A percentile compares a stretch with the other conserved stretches of the same genome.
Conservation (phyloP, 2,113 vertebrate genomes). For the Oncorhynchus keta region DNA sequence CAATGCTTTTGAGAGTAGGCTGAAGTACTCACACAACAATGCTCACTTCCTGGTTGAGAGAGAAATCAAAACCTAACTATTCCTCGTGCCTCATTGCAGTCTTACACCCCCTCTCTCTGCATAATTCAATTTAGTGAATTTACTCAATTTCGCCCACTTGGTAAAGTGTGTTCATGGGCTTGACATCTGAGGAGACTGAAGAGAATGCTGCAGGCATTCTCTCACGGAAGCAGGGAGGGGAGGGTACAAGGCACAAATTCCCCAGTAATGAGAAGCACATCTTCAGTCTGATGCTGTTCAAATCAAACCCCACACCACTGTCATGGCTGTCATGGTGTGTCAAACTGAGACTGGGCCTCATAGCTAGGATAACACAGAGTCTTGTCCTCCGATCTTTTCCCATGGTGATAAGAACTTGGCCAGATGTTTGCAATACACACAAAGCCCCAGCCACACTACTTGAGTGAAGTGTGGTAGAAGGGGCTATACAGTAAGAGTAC, state of each 20-base stretch:
- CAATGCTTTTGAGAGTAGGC: no score
- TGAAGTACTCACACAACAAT: not conserved
- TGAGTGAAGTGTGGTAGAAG: no score
- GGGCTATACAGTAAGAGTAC: no score
- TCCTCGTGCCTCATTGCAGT: conserved; percentile 15
- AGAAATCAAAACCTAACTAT: conserved; percentile 2
- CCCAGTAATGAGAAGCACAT: not conserved
- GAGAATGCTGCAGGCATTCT: conserved; percentile 16
- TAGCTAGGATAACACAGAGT: conserved; percentile 29
- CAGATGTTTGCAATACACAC: conserved; percentile 53
- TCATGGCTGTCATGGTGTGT: conserved; percentile 1
- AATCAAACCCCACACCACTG: not conserved
- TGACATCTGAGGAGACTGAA: no score
- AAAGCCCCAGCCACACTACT: conserved; percentile 2
- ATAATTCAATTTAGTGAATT: conserved; percentile 51
- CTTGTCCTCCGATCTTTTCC: conserved; percentile 54
- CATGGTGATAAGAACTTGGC: conserved; percentile 56
- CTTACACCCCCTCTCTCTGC: conserved; percentile 18
- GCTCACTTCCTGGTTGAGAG: conserved; percentile 9
- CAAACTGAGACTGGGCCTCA: conserved; percentile 13
- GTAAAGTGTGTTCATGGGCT: conserved; percentile 13
- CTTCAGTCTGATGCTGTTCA: conserved; percentile 30
- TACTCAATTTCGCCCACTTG: conserved; percentile 27
- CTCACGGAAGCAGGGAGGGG: not conserved
- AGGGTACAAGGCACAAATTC: no score